Percentiles rank a stretch among this genome's conserved stretches.
Evolutionary conservation across 2,888 invertebrate genomes (phyloP).

Genomic region (Leucania comma): DNA sequence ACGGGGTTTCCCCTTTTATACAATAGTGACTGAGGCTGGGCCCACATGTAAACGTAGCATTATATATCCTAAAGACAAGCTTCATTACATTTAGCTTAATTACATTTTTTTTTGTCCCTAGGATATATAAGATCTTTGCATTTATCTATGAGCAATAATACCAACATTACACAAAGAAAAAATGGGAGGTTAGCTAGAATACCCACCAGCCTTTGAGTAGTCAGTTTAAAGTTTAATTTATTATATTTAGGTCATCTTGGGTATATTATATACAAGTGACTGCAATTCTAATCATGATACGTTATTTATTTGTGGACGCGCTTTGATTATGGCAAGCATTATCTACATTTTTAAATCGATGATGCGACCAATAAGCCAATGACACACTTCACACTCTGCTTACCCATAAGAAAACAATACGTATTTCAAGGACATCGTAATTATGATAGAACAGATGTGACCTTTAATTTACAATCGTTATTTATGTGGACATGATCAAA

Average conservation of each 20-base stretch:
- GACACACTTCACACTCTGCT: not conserved
- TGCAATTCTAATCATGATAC: not conserved
- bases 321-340: not conserved
- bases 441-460: constrained; percentile 71
- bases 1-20: too few relatives aligned
- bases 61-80: too few relatives aligned
- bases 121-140: too few relatives aligned
- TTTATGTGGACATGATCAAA: constrained; percentile 42
- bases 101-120: too few relatives aligned
- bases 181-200: too few relatives aligned
- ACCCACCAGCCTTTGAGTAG: not conserved
- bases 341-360: too few relatives aligned
- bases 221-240: not conserved
- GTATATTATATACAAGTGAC: not conserved
- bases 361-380: too few relatives aligned
- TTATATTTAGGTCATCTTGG: not conserved
- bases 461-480: constrained; percentile 66
- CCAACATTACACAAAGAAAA: too few relatives aligned
- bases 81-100: too few relatives aligned
- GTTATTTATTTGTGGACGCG: not conserved
- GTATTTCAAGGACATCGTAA: constrained; percentile 23
- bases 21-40: too few relatives aligned
- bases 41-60: too few relatives aligned
- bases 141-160: too few relatives aligned
- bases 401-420: constrained; percentile 18